These are phyloP conservation scores for Zygothrica quintamaculata DNA, from an alignment of 2,888 invertebrate species.

Conservation along the genomic window DNA sequence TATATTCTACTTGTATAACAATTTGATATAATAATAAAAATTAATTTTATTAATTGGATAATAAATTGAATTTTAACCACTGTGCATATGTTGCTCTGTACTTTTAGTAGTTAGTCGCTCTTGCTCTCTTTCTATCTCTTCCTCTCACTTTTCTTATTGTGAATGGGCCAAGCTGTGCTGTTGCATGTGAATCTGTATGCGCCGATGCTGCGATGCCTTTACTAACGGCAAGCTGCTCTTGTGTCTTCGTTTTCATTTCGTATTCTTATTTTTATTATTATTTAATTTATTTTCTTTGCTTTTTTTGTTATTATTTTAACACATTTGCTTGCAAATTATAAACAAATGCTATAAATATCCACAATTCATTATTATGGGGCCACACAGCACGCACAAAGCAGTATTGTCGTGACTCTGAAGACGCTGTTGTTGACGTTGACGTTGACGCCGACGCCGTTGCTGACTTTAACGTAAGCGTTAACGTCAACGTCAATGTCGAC, in stretches of 20 bases:
- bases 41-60: background rate
- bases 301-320: constrained; percentile 47
- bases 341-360: constrained; percentile 76
- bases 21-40: background rate
- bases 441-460: constrained; percentile 13
- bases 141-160: constrained; percentile 10
- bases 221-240: constrained; percentile 13
- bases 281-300: no score
- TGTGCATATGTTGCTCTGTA: constrained; percentile 34
- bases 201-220: constrained; percentile 16
- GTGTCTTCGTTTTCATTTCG: constrained; percentile 19
- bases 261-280: constrained; percentile 19
- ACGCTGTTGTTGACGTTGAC: constrained; percentile 9
- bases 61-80: constrained; percentile 30
- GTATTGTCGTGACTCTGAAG: background rate
- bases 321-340: constrained; percentile 70
- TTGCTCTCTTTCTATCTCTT: constrained; percentile 1
- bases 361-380: constrained; percentile 56
- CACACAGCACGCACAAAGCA: constrained; percentile 42
- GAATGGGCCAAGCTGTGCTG: background rate
- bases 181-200: background rate
- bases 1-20: background rate
- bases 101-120: constrained; percentile 9
- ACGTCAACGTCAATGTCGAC: constrained; percentile 13
- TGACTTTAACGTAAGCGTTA: constrained; percentile 4